These are phyloP conservation scores for Oenanthe oenanthe DNA, from an alignment of 2,113 vertebrate species.

Conservation along the genomic window DNA sequence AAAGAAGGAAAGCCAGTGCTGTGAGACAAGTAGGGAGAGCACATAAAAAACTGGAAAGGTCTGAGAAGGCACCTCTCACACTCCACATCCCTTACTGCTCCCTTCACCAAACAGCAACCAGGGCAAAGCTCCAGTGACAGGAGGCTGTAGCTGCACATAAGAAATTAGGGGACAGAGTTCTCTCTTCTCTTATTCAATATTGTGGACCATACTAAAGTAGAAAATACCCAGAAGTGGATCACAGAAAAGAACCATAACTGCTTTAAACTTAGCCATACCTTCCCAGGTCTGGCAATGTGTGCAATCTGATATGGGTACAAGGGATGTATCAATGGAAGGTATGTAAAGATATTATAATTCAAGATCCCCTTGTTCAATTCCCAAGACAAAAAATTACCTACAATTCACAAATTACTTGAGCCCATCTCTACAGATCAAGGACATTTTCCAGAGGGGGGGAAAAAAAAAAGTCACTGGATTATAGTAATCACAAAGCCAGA, in stretches of 20 bases:
- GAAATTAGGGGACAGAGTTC: neutral
- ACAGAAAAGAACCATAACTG: neutral
- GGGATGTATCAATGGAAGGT: neutral
- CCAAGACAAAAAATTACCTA: neutral
- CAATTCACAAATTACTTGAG: neutral
- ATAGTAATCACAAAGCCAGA: constrained; percentile 15
- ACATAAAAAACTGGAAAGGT: neutral
- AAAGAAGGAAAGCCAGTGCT: neutral
- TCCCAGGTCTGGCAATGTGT: neutral
- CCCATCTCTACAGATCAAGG: neutral
- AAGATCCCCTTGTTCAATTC: neutral
- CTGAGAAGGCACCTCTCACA: neutral
- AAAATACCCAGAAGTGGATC: neutral
- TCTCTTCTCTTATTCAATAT: neutral
- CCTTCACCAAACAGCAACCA: neutral
- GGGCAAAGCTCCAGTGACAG: neutral
- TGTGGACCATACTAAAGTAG: neutral
- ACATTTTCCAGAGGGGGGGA: neutral
- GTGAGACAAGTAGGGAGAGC: neutral
- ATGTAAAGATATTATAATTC: neutral
- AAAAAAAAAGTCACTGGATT: neutral
- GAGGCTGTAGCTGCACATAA: neutral
- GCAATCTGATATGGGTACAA: neutral
- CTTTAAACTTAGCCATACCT: neutral
- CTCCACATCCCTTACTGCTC: neutral